These are phyloP conservation scores for Leptopilina myrica DNA, from an alignment of 2,888 invertebrate genomes.

Conservation along the genomic window DNA sequence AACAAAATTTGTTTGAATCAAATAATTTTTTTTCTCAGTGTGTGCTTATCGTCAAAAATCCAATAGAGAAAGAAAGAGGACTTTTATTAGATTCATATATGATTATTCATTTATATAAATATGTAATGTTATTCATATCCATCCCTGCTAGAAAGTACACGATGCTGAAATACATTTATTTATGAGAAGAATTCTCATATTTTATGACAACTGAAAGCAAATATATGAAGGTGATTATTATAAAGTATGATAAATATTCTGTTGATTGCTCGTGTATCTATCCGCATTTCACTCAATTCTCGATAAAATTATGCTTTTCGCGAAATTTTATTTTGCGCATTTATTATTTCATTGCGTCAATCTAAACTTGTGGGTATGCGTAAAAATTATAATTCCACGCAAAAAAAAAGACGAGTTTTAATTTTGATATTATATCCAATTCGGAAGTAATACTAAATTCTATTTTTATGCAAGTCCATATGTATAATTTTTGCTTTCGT, in stretches of 20 bases:
- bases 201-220: conserved; percentile 36
- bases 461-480: too few relatives aligned
- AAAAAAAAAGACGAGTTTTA: background rate
- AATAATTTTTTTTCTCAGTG: too few relatives aligned
- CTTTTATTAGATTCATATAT: conserved; percentile 6
- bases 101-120: background rate
- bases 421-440: background rate
- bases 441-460: too few relatives aligned
- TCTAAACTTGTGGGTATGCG: background rate
- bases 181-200: conserved; percentile 35
- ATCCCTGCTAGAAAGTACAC: conserved; percentile 34
- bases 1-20: too few relatives aligned
- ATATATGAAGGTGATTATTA: conserved; percentile 36
- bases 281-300: conserved; percentile 20
- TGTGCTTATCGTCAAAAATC: too few relatives aligned
- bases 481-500: too few relatives aligned
- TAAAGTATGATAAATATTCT: conserved; percentile 36
- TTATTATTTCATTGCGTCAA: background rate
- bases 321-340: conserved; percentile 17
- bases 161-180: conserved; percentile 33
- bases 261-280: conserved; percentile 27
- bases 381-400: background rate
- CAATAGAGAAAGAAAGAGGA: background rate
- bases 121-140: conserved; percentile 30
- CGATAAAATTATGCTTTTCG: background rate